Evolutionary conservation across 2,888 invertebrate genomes (phyloP).

Genomic region (Nomada ferruginata): DNA sequence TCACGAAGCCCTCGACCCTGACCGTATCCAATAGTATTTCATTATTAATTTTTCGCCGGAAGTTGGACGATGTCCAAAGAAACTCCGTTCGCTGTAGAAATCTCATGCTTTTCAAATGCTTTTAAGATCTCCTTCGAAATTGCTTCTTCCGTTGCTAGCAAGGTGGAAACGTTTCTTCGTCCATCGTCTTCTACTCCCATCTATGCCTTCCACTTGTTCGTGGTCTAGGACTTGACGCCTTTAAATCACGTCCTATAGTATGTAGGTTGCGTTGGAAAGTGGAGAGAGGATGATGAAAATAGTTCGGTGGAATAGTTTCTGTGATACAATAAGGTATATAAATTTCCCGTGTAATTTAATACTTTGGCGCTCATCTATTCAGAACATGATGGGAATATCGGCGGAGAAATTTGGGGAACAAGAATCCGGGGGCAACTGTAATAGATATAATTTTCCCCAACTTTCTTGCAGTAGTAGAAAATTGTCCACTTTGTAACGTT

Average conservation of each 20-base stretch:
- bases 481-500: too few species aligned
- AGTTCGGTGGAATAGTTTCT: background rate
- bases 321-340: too few species aligned
- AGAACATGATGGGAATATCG: too few species aligned
- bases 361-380: too few species aligned
- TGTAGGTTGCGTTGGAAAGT: background rate
- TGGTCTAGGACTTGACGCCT: background rate
- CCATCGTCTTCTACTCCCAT: background rate
- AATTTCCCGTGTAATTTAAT: too few species aligned
- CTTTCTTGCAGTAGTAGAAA: too few species aligned
- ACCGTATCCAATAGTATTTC: conserved; percentile 42
- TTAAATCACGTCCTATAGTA: conserved; percentile 6
- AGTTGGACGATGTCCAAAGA: conserved; percentile 24
- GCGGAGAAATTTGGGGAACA: too few species aligned
- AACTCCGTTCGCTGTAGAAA: conserved; percentile 10
- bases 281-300: conserved; percentile 5
- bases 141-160: conserved; percentile 27
- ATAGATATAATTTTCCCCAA: too few species aligned
- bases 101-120: conserved; percentile 31
- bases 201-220: background rate
- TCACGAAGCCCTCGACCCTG: conserved; percentile 29
- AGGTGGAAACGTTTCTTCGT: conserved; percentile 9
- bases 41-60: conserved; percentile 54
- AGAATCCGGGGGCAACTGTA: too few species aligned
- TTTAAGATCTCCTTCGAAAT: conserved; percentile 34